Evolutionary conservation across 2,113 vertebrate species (phyloP).

Genomic region (Acanthochromis polyacanthus): DNA sequence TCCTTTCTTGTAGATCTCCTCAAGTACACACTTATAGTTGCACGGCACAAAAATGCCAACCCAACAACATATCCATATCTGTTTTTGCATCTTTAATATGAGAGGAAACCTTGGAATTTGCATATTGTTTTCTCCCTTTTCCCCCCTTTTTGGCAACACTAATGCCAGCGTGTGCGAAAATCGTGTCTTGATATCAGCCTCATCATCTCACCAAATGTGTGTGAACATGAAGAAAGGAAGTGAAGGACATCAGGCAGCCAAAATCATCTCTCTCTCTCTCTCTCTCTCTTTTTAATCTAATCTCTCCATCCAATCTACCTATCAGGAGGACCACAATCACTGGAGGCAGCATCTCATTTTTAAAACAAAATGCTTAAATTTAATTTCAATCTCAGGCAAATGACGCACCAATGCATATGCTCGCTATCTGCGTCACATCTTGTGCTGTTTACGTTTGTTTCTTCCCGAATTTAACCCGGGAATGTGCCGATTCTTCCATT

Average conservation of each 20-base stretch:
- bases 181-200: conserved; percentile 29
- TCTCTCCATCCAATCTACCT: conserved; percentile 69
- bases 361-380: conserved; percentile 64
- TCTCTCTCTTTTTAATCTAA: conserved; percentile 55
- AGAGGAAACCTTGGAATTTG: conserved; percentile 60
- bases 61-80: conserved; percentile 59
- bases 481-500: conserved; percentile 22
- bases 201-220: conserved; percentile 39
- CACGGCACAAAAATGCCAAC: conserved; percentile 49
- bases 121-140: conserved; percentile 52
- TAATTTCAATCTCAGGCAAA: conserved; percentile 59
- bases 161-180: conserved; percentile 29
- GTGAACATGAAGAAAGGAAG: conserved; percentile 53
- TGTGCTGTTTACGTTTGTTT: conserved; percentile 23
- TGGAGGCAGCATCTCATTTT: conserved; percentile 63
- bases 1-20: conserved; percentile 43
- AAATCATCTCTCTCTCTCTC: conserved; percentile 39
- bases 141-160: conserved; percentile 19
- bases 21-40: conserved; percentile 37
- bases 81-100: conserved; percentile 68
- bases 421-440: conserved; percentile 53
- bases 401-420: conserved; percentile 19
- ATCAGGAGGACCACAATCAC: conserved; percentile 60
- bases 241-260: conserved; percentile 58
- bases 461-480: neutral